Evolutionary conservation across 2,797 vertebrate genomes (phyloP).

Genomic region (Sebastes steindachneri): DNA sequence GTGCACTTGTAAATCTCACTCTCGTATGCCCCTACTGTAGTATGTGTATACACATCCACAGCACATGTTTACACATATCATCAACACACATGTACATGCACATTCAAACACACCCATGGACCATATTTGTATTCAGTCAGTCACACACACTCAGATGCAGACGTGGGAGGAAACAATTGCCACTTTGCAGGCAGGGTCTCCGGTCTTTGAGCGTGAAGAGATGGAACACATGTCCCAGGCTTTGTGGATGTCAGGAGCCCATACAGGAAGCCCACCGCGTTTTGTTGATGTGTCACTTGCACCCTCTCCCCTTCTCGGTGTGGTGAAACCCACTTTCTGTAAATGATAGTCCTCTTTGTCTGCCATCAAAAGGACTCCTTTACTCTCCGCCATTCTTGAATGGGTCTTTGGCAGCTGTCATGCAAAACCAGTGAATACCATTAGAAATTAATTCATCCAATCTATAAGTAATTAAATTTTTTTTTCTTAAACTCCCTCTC

Average conservation of each 20-base stretch:
- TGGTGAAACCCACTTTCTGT: conserved; percentile 84
- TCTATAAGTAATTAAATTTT: conserved; percentile 89
- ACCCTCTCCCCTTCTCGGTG: conserved; percentile 86
- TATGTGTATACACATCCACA: background rate
- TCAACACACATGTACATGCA: background rate
- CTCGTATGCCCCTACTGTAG: background rate
- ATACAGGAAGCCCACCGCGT: conserved; percentile 85
- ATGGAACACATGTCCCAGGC: conserved; percentile 88
- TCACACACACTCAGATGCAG: conserved; percentile 45
- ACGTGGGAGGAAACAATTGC: conserved; percentile 53
- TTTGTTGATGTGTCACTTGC: conserved; percentile 93
- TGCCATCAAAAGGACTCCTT: conserved; percentile 86
- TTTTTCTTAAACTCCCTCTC: conserved; percentile 48
- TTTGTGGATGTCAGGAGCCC: conserved; percentile 86
- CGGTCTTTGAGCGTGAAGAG: conserved; percentile 69
- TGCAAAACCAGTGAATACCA: conserved; percentile 88
- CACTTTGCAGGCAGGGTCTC: conserved; percentile 50
- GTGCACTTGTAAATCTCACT: background rate
- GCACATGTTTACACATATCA: background rate
- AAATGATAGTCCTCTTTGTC: conserved; percentile 89
- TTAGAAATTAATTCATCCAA: conserved; percentile 91
- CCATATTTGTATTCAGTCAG: conserved; percentile 26
- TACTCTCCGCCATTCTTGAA: conserved; percentile 80
- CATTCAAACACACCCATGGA: background rate
- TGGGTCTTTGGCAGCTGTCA: conserved; percentile 89